Evolutionary conservation across 2,797 vertebrate species (phyloP), one percentile per base, ranked within the genome.

Genomic region (Chloroceryle inda): DNA sequence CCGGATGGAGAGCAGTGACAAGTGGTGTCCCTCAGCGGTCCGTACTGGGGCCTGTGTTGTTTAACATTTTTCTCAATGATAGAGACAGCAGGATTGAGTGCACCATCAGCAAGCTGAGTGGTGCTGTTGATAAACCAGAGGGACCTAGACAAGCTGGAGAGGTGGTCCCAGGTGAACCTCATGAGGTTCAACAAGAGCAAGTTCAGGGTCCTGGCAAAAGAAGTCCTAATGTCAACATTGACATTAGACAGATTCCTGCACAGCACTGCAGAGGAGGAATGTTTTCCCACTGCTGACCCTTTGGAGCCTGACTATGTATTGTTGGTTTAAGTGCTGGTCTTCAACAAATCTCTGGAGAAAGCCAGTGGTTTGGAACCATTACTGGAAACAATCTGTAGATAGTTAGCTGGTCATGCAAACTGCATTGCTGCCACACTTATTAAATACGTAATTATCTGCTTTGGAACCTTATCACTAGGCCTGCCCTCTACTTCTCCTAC

Each of bases 401-500:
- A n/a, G 13, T 71, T 89, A 72, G 58, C 29, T 75, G 45, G 62
- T 79, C 63, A 42, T 50, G 29, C 53, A 78, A 84, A 45, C 62
- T 8, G 13, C 53, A 21, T 49, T 49, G 47, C 35, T 88, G 63
- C 40, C 72, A 6, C 52, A 18, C 22, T 84, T 72, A 78, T 3
- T 93, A 84, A 86, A 80, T 66, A 47, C 9, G 56, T 68, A 35
- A 84, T 78, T 88, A 31, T 77, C 83, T 88, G 24, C 58, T 93
- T 61, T 86, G 77, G 74, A 93, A 81, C 35, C 7, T 44, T 35
- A 40, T 42, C 69, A 47, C 19, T 29, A 68, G 77, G 45, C 29
- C 9, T 81, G 73, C 53, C n/a, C 45, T 68, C 69, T 88, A 72
- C 27, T 74, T 85, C 66, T 95, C 66, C 93, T 88, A 88, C 85